Evolutionary conservation across 1,140 invertebrate genomes (phyloP).

Genomic region (Hypothenemus hampei): DNA sequence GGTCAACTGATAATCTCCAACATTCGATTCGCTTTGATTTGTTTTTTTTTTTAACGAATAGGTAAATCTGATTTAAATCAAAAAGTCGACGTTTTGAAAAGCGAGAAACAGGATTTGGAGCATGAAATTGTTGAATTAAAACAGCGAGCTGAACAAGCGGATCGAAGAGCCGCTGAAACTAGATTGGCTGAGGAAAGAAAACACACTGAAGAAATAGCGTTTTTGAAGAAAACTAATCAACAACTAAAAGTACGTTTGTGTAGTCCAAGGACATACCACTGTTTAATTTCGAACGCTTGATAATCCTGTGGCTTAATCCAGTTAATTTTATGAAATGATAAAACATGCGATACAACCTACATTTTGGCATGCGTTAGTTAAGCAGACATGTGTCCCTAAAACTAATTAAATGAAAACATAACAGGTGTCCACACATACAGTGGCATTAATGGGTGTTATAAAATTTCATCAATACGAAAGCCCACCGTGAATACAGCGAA

Average conservation of each 20-base stretch:
- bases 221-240: constrained; percentile 88
- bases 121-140: constrained; percentile 75
- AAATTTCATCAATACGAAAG: too few relatives aligned
- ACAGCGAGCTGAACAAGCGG: constrained; percentile 77
- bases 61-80: constrained; percentile 63
- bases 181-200: constrained; percentile 83
- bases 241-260: constrained; percentile 72
- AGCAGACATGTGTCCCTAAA: too few relatives aligned
- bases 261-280: neutral
- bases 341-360: neutral
- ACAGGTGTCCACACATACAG: too few relatives aligned
- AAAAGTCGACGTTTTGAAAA: constrained; percentile 50
- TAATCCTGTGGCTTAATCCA: too few relatives aligned
- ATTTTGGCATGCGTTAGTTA: too few relatives aligned
- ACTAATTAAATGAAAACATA: too few relatives aligned
- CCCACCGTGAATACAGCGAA: too few relatives aligned
- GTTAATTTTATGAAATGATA: too few relatives aligned
- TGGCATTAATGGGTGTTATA: too few relatives aligned
- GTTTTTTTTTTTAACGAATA: neutral
- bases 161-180: constrained; percentile 78
- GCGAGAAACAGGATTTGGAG: constrained; percentile 67
- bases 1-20: neutral
- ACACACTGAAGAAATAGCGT: constrained; percentile 84
- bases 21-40: neutral
- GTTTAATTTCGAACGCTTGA: neutral